phyloP scores from a whole-genome alignment of 2,113 vertebrate genomes.

The Tragelaphus buxtoni region DNA sequence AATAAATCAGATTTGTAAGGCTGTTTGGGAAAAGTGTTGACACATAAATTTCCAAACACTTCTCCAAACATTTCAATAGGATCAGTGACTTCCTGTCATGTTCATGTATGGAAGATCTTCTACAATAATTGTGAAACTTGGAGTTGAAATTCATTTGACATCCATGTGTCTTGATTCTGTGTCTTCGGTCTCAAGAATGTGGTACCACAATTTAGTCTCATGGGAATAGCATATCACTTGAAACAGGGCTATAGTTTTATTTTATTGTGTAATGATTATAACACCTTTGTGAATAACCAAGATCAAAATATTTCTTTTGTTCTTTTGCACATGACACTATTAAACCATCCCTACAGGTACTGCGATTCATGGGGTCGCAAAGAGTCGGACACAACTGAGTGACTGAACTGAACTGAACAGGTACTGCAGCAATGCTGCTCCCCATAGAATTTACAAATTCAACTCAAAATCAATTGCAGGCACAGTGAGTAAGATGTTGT shows the following conservation, averaged over 20 bases:
- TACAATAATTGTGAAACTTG: accelerated
- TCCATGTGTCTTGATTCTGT: accelerated
- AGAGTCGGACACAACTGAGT: too few species aligned
- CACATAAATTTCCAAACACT: neutral
- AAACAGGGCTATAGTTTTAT: neutral
- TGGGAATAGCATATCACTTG: neutral
- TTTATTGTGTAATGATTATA: neutral
- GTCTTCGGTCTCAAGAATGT: neutral
- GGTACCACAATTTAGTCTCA: neutral
- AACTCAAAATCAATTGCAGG: neutral
- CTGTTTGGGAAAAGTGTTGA: neutral
- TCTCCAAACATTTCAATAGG: neutral
- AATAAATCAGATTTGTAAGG: neutral
- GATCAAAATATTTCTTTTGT: neutral
- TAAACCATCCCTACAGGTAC: neutral
- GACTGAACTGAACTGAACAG: too few species aligned
- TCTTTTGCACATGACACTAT: neutral
- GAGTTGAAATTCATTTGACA: neutral
- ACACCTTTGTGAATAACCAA: neutral
- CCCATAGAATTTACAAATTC: neutral
- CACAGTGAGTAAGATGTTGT: neutral
- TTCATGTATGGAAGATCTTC: accelerated
- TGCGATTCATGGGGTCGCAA: too few species aligned
- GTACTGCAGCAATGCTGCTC: accelerated
- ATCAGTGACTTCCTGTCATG: neutral